Evolutionary conservation across 2,797 vertebrate genomes (phyloP), one percentile per base, ranked within the genome.

Genomic region (Sebastes itinus): DNA sequence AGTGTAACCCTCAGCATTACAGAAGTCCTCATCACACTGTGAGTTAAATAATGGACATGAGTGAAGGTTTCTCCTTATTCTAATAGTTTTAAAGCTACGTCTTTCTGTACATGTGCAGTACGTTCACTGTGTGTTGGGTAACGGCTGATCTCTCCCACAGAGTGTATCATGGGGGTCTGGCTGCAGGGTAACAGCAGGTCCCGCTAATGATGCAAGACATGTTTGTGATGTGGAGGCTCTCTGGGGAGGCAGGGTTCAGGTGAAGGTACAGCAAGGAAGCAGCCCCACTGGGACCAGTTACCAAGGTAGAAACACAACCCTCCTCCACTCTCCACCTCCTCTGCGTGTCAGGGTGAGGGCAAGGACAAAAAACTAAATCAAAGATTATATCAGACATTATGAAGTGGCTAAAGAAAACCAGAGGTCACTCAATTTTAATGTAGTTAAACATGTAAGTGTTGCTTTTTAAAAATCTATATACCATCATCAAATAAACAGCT

Each of bases 171-270:
- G 78, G 65, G 65, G 82, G 63, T 84, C 82, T 30, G 74, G 61
- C 80, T 78, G 80, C 87, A 88, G 86, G 81, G 84, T 66, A 92
- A 91, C 89, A 92, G 91, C 92, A 92, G 94, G 91, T 65, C 85
- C 68, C 61, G 88, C 85, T 95, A 94, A 96, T 96, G 94, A 96
- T 95, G 94, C 93, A 95, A 95, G 91, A 94, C 46, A 72, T 95
- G 94, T 95, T 96, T 95, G 91, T 93, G 94, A 95, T 93, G 94
- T 85, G 87, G 87, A 88, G 60, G 82, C 62, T 85, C 94, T 86
- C 88, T 5, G 32, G 95, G 88, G 94, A 92, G 61, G 58, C 61
- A 78, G 78, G 83, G 92, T 90, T 92, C 94, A 96, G 91, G 92
- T 92, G 89, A 93, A 94, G 83, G 83, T 78, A 54, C 89, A 88